A percentile compares a stretch with the other conserved stretches of the same genome.
These are phyloP conservation scores for Montipora cactus DNA, from an alignment of 64 coral and sea anemone genomes.

Conservation along the genomic window DNA sequence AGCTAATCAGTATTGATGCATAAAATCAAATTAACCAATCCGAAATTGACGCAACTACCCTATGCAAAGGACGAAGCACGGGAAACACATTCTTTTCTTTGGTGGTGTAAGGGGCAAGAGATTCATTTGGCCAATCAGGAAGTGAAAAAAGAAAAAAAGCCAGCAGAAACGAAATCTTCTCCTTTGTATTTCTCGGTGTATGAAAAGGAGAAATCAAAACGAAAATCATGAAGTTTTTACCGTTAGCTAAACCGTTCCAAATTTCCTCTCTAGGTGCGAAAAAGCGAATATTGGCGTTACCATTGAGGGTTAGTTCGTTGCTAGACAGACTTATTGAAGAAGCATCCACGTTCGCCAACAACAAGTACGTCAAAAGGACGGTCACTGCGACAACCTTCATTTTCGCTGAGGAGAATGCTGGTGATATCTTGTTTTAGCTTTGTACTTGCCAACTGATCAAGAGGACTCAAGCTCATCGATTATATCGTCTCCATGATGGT, in stretches of 20 bases:
- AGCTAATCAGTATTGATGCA: too few relatives aligned
- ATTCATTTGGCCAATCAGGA: too few relatives aligned
- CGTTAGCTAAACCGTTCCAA: slow-evolving; percentile 20
- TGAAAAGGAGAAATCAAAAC: background rate
- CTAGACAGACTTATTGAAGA: slow-evolving; percentile 2
- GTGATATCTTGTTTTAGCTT: background rate
- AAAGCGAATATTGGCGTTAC: slow-evolving; percentile 43
- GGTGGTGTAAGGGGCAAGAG: too few relatives aligned
- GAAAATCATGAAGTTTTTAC: slow-evolving; percentile 27
- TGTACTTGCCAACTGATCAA: background rate
- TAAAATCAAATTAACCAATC: background rate
- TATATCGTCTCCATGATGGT: too few relatives aligned
- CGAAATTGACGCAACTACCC: background rate
- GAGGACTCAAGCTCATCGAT: background rate
- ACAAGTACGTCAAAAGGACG: background rate
- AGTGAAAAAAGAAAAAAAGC: too few relatives aligned
- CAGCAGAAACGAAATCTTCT: too few relatives aligned
- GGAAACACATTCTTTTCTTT: too few relatives aligned
- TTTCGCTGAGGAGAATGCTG: background rate
- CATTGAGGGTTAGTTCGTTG: slow-evolving; percentile 20
- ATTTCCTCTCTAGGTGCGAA: background rate
- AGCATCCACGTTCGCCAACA: background rate
- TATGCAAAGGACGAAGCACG: too few relatives aligned
- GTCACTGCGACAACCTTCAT: background rate
- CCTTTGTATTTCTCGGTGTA: background rate